Evolutionary conservation across 2,797 vertebrate species (phyloP).

Genomic region (Eptatretus atami): DNA sequence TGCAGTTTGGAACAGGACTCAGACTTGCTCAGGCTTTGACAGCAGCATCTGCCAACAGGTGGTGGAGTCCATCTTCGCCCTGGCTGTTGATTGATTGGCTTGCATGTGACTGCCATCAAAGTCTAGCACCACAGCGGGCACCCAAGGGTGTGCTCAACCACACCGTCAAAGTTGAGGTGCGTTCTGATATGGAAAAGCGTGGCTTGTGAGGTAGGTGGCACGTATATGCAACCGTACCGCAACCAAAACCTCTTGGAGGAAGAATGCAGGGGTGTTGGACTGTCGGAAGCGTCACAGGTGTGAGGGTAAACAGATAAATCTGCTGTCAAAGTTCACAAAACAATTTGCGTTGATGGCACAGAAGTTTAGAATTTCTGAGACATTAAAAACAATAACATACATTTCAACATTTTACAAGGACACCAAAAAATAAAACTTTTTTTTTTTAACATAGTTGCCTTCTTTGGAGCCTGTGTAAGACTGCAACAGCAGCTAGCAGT

Average conservation of each 20-base stretch:
- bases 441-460: no score
- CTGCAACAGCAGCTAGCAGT: no score
- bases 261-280: conserved; percentile 14
- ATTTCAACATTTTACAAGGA: no score
- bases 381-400: no score
- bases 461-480: no score
- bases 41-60: conserved; percentile 30
- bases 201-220: conserved; percentile 25
- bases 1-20: conserved; percentile 31
- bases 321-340: conserved; percentile 68
- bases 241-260: conserved; percentile 32
- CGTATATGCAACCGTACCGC: conserved; percentile 14
- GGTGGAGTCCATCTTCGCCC: conserved; percentile 23
- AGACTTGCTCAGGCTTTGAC: conserved; percentile 23
- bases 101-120: conserved; percentile 27
- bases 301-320: conserved; percentile 47
- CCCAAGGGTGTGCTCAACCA: conserved; percentile 60
- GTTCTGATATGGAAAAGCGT: conserved; percentile 19
- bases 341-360: conserved; percentile 50
- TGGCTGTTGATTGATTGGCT: conserved; percentile 12
- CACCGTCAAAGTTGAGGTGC: conserved; percentile 34
- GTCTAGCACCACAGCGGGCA: conserved; percentile 6
- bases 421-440: no score
- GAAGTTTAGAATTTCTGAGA: conserved; percentile 24
- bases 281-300: conserved; percentile 15